A percentile compares a stretch with the other conserved stretches of the same genome.
Conservation (phyloP, 2,797 vertebrate genomes). For the Parauchenoglanis punctatus region DNA sequence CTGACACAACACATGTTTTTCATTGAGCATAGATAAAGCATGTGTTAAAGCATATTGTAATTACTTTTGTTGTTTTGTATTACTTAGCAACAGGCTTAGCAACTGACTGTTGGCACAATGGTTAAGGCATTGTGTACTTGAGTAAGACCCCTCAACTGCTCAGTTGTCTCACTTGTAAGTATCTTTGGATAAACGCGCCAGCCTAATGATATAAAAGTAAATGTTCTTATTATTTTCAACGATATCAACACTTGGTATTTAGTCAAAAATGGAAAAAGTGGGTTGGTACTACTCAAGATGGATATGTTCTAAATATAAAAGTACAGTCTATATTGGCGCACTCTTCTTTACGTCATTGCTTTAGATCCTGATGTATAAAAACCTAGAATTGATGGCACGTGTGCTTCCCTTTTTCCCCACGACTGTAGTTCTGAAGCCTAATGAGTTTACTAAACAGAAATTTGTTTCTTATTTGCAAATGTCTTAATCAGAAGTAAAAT, state of each 20-base stretch:
- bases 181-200: background rate
- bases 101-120: background rate
- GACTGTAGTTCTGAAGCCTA: background rate
- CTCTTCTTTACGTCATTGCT: background rate
- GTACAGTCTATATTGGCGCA: background rate
- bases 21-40: background rate
- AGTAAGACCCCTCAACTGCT: background rate
- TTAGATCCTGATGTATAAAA: background rate
- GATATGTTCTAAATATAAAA: background rate
- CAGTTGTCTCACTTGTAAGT: background rate
- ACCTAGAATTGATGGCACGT: background rate
- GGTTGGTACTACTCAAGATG: background rate
- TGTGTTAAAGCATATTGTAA: background rate
- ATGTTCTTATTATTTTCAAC: background rate
- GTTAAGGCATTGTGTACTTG: background rate
- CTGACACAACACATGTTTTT: background rate
- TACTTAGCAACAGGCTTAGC: constrained; percentile 1
- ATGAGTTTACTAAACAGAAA: background rate
- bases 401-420: background rate
- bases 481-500: background rate
- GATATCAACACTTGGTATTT: background rate
- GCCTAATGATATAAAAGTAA: background rate
- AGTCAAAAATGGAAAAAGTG: background rate
- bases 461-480: background rate
- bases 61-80: background rate